phyloP scores from a whole-genome alignment of 2,113 vertebrate genomes.

The Tetraodon nigroviridis region DNA sequence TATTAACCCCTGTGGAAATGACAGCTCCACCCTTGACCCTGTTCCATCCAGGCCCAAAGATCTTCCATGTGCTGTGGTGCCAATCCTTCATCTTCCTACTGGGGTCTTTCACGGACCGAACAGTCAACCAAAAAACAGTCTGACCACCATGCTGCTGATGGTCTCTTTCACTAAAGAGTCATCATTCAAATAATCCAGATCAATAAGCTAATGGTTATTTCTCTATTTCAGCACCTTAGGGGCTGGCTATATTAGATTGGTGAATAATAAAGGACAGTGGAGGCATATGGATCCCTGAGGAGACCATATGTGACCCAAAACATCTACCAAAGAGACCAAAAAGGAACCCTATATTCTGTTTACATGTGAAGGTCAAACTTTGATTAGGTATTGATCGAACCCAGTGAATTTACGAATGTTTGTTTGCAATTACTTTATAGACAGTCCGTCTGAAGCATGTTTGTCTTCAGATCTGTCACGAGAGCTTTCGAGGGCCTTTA shows the following conservation, averaged over 20 bases:
- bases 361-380: conserved; percentile 39
- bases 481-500: too few relatives aligned
- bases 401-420: conserved; percentile 23
- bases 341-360: conserved; percentile 1
- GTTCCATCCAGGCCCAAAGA: too few relatives aligned
- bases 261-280: background rate
- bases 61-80: too few relatives aligned
- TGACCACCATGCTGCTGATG: conserved; percentile 1
- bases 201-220: conserved; percentile 23
- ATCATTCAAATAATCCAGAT: conserved; percentile 35
- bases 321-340: background rate
- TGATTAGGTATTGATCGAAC: conserved; percentile 59
- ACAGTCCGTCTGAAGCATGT: background rate
- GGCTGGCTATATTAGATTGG: conserved; percentile 17
- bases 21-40: too few relatives aligned
- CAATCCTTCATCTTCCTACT: too few relatives aligned
- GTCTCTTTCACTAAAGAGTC: conserved; percentile 17
- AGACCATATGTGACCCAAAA: background rate
- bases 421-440: conserved; percentile 35
- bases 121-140: too few relatives aligned
- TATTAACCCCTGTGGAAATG: too few relatives aligned
- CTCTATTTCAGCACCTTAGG: conserved; percentile 33
- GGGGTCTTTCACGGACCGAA: too few relatives aligned
- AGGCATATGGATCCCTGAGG: background rate
- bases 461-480: background rate